Evolutionary conservation across 2,888 invertebrate species (phyloP).

Genomic region (Clanis bilineata): DNA sequence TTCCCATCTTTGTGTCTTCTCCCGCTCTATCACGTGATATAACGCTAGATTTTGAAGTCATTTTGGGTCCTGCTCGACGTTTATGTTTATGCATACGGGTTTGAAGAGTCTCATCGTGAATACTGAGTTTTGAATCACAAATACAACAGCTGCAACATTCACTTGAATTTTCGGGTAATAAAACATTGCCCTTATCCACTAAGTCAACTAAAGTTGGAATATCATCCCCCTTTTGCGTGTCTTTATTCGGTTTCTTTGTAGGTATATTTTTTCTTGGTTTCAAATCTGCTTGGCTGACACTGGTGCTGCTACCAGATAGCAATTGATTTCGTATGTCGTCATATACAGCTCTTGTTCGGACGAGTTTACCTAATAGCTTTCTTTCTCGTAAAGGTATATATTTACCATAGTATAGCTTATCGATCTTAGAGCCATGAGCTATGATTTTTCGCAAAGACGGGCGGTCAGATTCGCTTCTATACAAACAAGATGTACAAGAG

Average conservation of each 20-base stretch:
- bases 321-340: conserved; percentile 52
- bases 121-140: conserved; percentile 39
- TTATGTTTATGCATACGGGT: conserved; percentile 26
- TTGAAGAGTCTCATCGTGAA: conserved; percentile 24
- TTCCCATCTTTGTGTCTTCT: conserved; percentile 29
- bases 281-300: conserved; percentile 35
- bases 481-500: conserved; percentile 49
- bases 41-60: conserved; percentile 33
- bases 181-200: conserved; percentile 45
- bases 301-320: conserved; percentile 43
- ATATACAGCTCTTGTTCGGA: conserved; percentile 56
- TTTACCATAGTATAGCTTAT: conserved; percentile 48
- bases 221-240: conserved; percentile 35
- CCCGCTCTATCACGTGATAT: conserved; percentile 28
- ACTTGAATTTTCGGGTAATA: conserved; percentile 38
- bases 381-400: conserved; percentile 51
- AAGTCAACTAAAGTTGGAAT: conserved; percentile 46
- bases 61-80: conserved; percentile 16
- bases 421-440: conserved; percentile 42
- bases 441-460: conserved; percentile 39
- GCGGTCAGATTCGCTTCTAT: conserved; percentile 44
- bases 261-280: conserved; percentile 24
- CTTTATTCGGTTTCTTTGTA: conserved; percentile 27
- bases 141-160: conserved; percentile 57
- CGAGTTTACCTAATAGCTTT: conserved; percentile 50